Conservation (phyloP, 2,888 invertebrate species). For the Chaitophorus viminalis region DNA sequence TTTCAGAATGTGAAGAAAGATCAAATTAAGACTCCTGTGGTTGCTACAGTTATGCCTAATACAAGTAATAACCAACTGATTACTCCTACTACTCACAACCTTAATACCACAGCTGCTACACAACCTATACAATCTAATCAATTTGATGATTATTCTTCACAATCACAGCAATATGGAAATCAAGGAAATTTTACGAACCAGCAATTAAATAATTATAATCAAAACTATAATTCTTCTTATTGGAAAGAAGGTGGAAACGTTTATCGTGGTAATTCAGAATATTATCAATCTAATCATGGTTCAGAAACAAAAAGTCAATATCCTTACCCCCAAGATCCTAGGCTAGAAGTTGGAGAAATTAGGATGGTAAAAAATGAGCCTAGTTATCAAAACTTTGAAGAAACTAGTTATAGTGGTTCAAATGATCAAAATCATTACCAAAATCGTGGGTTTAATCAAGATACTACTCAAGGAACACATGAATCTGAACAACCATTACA, state of each 20-base stretch:
- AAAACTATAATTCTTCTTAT: constrained; percentile 47
- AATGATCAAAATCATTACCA: constrained; percentile 53
- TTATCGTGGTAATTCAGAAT: constrained; percentile 47
- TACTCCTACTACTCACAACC: constrained; percentile 43
- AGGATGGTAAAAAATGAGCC: constrained; percentile 54
- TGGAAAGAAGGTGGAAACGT: constrained; percentile 49
- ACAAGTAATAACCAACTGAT: constrained; percentile 62
- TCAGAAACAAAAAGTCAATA: constrained; percentile 50
- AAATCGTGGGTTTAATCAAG: constrained; percentile 48
- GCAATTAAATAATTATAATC: constrained; percentile 49
- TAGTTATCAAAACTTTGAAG: constrained; percentile 53
- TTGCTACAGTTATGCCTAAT: constrained; percentile 64
- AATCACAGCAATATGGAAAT: constrained; percentile 46
- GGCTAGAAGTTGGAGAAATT: constrained; percentile 57
- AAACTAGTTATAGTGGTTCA: constrained; percentile 49
- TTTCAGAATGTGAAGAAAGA: constrained; percentile 58
- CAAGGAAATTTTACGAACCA: constrained; percentile 40
- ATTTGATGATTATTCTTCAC: constrained; percentile 52
- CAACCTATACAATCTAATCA: constrained; percentile 48
- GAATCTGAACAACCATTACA: constrained; percentile 43
- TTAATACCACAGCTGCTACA: constrained; percentile 24
- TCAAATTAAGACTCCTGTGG: constrained; percentile 63
- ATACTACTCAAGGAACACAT: constrained; percentile 26
- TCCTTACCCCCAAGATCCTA: constrained; percentile 57
- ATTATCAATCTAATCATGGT: constrained; percentile 36